Conservation (phyloP, 2,888 invertebrate species). For the Caenorhabditis imperialis region DNA sequence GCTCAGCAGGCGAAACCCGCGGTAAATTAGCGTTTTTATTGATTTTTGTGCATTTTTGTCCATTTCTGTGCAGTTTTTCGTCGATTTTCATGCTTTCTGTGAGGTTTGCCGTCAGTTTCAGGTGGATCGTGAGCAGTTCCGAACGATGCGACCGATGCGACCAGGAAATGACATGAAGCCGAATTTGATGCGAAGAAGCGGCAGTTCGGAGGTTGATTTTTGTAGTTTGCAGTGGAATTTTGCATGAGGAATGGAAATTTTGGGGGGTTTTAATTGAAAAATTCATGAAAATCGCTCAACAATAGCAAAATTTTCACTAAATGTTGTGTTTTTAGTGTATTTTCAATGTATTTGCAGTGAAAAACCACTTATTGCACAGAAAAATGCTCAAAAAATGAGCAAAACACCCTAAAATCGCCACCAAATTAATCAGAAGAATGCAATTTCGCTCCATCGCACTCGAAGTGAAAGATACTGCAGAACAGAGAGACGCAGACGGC, state of each 20-base stretch:
- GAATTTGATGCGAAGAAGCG: constrained; percentile 48
- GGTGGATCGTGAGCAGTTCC: constrained; percentile 53
- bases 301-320: no score
- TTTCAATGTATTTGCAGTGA: no score
- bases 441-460: no score
- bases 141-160: constrained; percentile 57
- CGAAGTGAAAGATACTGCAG: no score
- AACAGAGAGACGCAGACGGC: no score
- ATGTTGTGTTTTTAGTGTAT: no score
- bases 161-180: constrained; percentile 40
- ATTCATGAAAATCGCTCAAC: no score
- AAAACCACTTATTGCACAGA: no score
- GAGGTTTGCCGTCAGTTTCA: constrained; percentile 5
- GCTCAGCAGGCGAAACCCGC: constrained; percentile 51
- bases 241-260: background rate
- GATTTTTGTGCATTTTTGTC: no score
- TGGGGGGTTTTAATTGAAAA: background rate
- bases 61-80: constrained; percentile 2
- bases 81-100: background rate
- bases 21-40: background rate
- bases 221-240: constrained; percentile 9
- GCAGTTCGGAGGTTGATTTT: constrained; percentile 56
- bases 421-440: no score
- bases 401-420: no score
- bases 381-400: no score